These are phyloP conservation scores for Campoletis raptor DNA, from an alignment of 2,888 invertebrate genomes.

Conservation along the genomic window DNA sequence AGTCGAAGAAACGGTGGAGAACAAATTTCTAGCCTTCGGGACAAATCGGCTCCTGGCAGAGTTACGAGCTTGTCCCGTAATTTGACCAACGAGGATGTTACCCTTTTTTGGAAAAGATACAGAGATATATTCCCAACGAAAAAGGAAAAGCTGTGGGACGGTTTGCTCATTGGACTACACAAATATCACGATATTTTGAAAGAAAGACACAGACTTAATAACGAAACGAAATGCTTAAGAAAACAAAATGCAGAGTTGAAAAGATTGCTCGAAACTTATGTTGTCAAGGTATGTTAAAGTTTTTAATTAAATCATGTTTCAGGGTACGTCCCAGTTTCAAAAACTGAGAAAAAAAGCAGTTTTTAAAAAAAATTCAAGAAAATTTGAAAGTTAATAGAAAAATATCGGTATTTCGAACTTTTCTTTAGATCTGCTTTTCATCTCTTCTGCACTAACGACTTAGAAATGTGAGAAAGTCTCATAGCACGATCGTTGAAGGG, in stretches of 20 bases:
- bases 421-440: too few species aligned
- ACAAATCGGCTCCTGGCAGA: conserved; percentile 80
- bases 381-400: background rate
- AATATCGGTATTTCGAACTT: background rate
- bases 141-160: conserved; percentile 90
- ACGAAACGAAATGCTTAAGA: conserved; percentile 88
- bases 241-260: conserved; percentile 90
- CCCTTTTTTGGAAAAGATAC: conserved; percentile 89
- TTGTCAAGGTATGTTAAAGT: conserved; percentile 76
- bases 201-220: conserved; percentile 89
- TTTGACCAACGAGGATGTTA: conserved; percentile 87
- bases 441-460: too few species aligned
- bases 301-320: background rate
- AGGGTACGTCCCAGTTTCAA: background rate
- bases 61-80: conserved; percentile 87
- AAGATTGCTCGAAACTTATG: conserved; percentile 88
- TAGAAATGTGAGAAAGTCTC: too few species aligned
- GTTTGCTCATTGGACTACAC: conserved; percentile 87
- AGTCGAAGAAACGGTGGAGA: conserved; percentile 79
- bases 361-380: background rate
- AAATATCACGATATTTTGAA: conserved; percentile 89
- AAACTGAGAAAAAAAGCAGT: background rate
- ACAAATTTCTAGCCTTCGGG: conserved; percentile 77
- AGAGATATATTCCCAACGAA: conserved; percentile 87
- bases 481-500: too few species aligned